phyloP scores from a whole-genome alignment of 2,113 vertebrate species.

The Psittacula cyanocephala region DNA sequence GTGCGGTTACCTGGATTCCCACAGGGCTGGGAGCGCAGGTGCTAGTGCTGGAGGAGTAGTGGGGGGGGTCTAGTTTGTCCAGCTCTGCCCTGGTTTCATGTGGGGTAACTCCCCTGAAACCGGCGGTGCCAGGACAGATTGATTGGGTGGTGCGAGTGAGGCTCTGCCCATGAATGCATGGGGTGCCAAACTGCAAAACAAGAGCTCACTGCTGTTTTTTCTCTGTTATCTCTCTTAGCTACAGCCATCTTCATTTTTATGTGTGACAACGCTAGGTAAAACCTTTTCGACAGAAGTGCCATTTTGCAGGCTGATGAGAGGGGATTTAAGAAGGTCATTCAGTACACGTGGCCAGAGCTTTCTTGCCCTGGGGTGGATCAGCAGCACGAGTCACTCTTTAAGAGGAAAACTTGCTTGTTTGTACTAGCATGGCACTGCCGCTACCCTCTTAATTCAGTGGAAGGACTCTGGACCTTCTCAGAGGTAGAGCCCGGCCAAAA shows the following conservation, averaged over 20 bases:
- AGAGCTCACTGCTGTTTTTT: neutral
- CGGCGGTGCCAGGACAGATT: neutral
- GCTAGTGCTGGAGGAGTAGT: neutral
- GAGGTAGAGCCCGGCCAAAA: neutral
- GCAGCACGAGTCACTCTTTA: neutral
- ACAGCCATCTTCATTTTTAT: neutral
- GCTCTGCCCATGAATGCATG: neutral
- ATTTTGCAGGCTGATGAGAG: constrained; percentile 32
- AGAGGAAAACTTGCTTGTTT: neutral
- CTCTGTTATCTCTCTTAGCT: neutral
- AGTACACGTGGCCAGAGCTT: neutral
- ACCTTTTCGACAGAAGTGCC: constrained; percentile 38
- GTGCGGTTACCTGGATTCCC: neutral
- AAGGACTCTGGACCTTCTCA: neutral
- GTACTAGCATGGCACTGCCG: neutral
- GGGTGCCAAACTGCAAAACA: neutral
- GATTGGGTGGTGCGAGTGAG: fast-evolving
- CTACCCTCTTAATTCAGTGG: neutral
- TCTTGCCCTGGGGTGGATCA: neutral
- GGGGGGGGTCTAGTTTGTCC: neutral
- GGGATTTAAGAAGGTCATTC: constrained; percentile 44
- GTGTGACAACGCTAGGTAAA: constrained; percentile 1
- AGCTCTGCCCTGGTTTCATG: fast-evolving
- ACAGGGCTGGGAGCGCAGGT: neutral
- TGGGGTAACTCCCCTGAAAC: neutral